Base-by-base conservation (phyloP, 2,888 invertebrate genomes). In the Tribolium freemani region DNA sequence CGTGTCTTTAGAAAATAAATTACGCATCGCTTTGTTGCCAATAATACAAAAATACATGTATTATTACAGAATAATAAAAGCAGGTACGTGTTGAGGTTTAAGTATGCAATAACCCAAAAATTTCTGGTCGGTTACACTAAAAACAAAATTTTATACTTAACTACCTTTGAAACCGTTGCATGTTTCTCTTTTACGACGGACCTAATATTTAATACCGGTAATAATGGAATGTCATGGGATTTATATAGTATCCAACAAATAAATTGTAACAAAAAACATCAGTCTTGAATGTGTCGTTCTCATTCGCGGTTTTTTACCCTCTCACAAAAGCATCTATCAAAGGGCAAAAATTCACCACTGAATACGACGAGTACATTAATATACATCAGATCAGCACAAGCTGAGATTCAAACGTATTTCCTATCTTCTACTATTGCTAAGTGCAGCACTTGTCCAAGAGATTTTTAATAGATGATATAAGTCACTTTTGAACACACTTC, bases 251-350 rank as follows among this genome's bases (percentile, higher is more conserved):
- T 54, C 63, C 58, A 70, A 71, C 68, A 71, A 73, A 66, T 56
- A 64, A 60, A 73, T 63, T 45, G 56, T 73, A 72, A 72, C 68
- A 53, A 71, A 76, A 64, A 79, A 76, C 73, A 76, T 80, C 80
- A 80, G 80, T 80, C 80, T 80, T 78, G 68, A 76, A 77, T 72
- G 71, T 75, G 73, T 74, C 76, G 74, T 76, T 75, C 71, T 67
- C 73, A 75, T 66, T 64, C 30, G 38, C 57, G 51, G 63, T 11
- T 51, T 51, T 26, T 38, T 45, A 51, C 60, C 48, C 8, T 45
- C 44, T 67, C 45, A 46, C 6, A 60, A 60, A 45, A 31, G 5
- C 8, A 57, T 58, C 13, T 44, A 13, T 53, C 8, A 31, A 38
- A 38, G 11, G 63, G 46, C 67, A 57, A 48, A 56, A 16, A 8